Percentiles rank a stretch among this genome's conserved stretches.
Evolutionary conservation across 2,113 vertebrate species (phyloP).

Genomic region (Pseudopodoces humilis): DNA sequence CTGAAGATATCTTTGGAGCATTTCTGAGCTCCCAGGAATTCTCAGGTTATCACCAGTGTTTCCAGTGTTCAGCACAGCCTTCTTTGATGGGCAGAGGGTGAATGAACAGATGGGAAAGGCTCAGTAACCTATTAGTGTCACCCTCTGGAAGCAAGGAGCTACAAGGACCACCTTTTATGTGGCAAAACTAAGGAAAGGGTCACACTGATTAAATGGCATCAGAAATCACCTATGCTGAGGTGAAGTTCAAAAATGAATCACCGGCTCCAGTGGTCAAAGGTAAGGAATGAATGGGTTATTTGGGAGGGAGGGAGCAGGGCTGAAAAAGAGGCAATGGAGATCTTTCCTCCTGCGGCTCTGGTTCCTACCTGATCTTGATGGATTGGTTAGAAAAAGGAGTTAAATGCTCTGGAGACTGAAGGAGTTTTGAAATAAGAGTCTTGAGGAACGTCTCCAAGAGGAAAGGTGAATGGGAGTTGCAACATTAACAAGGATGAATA

Average conservation of each 20-base stretch:
- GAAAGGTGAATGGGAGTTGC: background rate
- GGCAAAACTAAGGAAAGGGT: background rate
- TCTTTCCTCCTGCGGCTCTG: background rate
- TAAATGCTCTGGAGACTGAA: background rate
- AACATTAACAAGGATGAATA: background rate
- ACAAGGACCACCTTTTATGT: background rate
- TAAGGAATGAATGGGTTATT: background rate
- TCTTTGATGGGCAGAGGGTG: background rate
- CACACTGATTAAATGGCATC: conserved; percentile 34
- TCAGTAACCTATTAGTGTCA: background rate
- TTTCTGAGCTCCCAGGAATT: background rate
- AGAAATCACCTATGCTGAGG: conserved; percentile 58
- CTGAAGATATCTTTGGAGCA: background rate
- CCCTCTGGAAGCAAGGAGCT: background rate
- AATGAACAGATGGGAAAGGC: background rate
- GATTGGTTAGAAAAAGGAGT: background rate
- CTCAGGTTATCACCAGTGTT: background rate
- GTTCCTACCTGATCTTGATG: background rate
- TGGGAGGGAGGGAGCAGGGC: background rate
- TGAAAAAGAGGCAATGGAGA: background rate
- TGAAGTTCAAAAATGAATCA: conserved; percentile 32
- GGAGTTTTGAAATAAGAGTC: background rate
- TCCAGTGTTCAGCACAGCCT: background rate
- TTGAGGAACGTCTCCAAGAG: background rate
- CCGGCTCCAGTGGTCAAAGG: background rate